phyloP scores from a whole-genome alignment of 2,888 invertebrate genomes.

The Lycophotia porphyrea region DNA sequence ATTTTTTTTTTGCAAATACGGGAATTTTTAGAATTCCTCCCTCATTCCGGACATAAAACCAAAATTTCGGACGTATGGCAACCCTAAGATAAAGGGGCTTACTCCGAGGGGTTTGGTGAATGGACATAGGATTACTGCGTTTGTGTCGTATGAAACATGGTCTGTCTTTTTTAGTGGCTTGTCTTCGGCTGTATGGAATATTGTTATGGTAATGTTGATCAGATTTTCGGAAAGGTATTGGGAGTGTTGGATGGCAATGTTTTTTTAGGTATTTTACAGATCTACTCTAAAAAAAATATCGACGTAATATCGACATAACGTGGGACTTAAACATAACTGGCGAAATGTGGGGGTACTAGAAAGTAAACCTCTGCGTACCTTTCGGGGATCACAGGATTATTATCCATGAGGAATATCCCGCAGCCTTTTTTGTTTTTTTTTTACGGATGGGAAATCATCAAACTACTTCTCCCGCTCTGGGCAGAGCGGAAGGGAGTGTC shows the following conservation, averaged over 20 bases:
- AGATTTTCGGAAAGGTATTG: not conserved
- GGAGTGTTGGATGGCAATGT: not conserved
- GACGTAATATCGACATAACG: no score
- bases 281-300: no score
- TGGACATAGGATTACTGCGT: slow-evolving; percentile 31
- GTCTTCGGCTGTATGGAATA: slow-evolving; percentile 4
- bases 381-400: no score
- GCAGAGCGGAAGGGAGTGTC: no score
- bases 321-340: no score
- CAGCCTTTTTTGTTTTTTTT: no score
- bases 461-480: no score
- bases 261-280: not conserved
- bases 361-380: no score
- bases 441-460: no score
- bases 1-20: not conserved
- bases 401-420: not conserved
- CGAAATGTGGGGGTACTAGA: no score
- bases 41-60: not conserved
- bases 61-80: not conserved
- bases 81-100: slow-evolving; percentile 50
- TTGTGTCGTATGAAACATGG: slow-evolving; percentile 17
- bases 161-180: slow-evolving; percentile 25
- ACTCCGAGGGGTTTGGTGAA: slow-evolving; percentile 37
- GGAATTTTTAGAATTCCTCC: not conserved
- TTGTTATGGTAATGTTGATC: not conserved